Evolutionary conservation across 2,113 vertebrate species (phyloP).

Genomic region (Delphinus delphis): DNA sequence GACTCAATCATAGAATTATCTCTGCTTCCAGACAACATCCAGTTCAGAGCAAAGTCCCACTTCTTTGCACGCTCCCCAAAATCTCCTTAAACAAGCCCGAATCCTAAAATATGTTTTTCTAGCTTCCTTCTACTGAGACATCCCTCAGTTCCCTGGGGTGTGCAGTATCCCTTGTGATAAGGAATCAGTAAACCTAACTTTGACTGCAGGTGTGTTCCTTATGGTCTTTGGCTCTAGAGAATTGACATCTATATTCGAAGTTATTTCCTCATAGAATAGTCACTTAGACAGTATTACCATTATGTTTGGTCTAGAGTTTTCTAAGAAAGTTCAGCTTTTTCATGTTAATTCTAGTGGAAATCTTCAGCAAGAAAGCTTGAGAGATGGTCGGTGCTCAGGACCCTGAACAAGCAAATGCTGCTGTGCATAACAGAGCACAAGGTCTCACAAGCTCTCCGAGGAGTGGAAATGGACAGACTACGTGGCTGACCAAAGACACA

Average conservation of each 20-base stretch:
- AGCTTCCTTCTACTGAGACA: background rate
- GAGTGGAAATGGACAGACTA: background rate
- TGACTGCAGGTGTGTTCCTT: background rate
- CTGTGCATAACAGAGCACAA: background rate
- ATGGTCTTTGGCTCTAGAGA: background rate
- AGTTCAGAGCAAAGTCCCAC: background rate
- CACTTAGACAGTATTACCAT: background rate
- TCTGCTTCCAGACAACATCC: background rate
- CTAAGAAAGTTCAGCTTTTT: background rate
- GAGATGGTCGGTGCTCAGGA: rapidly evolving
- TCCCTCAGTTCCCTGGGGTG: rapidly evolving
- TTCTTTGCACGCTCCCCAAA: background rate
- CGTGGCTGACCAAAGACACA: background rate
- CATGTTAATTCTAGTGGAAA: background rate
- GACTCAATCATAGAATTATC: background rate
- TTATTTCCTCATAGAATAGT: background rate
- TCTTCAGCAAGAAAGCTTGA: background rate
- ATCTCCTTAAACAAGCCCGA: background rate
- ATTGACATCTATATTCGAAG: background rate
- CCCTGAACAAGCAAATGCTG: background rate
- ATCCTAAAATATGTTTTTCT: background rate
- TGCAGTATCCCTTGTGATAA: too few species aligned
- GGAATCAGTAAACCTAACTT: background rate
- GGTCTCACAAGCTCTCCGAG: background rate
- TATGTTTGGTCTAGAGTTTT: background rate